Evolutionary conservation across 1,140 invertebrate species (phyloP).

Genomic region (Venturia canescens): DNA sequence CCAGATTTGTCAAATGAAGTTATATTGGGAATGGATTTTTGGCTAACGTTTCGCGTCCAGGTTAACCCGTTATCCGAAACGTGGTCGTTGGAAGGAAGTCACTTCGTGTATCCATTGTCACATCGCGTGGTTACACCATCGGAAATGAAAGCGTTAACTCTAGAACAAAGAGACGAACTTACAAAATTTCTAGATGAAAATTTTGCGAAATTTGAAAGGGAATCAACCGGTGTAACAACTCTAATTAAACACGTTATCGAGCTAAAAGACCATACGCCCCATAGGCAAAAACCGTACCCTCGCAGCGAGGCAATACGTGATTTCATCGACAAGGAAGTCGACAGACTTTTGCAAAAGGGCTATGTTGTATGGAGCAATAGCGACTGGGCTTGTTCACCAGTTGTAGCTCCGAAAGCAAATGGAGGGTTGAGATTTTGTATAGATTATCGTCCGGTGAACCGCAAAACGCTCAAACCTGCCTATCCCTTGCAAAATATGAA

Average conservation of each 20-base stretch:
- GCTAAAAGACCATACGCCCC: constrained; percentile 39
- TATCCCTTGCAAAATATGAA: constrained; percentile 24
- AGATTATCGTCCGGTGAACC: constrained; percentile 40
- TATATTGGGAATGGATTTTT: constrained; percentile 44
- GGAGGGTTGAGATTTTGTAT: constrained; percentile 42
- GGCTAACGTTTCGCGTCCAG: constrained; percentile 24
- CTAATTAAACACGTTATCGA: constrained; percentile 48
- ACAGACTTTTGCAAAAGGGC: constrained; percentile 30
- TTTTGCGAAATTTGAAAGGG: constrained; percentile 47
- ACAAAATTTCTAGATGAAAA: constrained; percentile 30
- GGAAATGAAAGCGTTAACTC: constrained; percentile 15
- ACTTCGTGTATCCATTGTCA: constrained; percentile 30
- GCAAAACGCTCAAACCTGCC: constrained; percentile 36
- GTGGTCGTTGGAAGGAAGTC: constrained; percentile 44
- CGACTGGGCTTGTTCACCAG: constrained; percentile 31
- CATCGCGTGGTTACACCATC: not conserved
- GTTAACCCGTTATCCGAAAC: constrained; percentile 21
- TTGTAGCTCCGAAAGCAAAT: constrained; percentile 47
- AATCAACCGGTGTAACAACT: constrained; percentile 33
- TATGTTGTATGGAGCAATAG: constrained; percentile 37
- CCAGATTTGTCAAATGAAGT: constrained; percentile 23
- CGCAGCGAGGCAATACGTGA: constrained; percentile 43
- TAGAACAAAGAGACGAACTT: constrained; percentile 1
- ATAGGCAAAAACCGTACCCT: constrained; percentile 48
- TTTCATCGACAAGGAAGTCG: constrained; percentile 35